phyloP scores from a whole-genome alignment of 1,140 invertebrate species.

The Drosophila bocki region DNA sequence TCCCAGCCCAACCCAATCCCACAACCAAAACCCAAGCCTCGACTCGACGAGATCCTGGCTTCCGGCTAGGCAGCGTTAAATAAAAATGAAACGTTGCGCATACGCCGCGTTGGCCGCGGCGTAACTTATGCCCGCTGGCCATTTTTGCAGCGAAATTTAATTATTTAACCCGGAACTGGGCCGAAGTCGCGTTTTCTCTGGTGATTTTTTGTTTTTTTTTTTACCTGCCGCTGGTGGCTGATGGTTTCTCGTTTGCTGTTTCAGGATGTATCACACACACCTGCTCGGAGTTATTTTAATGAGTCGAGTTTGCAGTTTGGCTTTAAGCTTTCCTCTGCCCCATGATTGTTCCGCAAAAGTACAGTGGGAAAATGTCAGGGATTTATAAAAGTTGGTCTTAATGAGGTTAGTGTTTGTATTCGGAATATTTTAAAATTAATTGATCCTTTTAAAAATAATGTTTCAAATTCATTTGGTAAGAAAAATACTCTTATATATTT shows the following conservation, averaged over 20 bases:
- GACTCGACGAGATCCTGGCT: constrained; percentile 67
- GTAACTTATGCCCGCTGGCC: constrained; percentile 80
- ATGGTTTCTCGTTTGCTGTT: constrained; percentile 37
- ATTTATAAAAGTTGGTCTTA: background rate
- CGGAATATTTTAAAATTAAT: background rate
- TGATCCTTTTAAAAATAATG: background rate
- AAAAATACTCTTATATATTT: background rate
- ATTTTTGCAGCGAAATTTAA: constrained; percentile 80
- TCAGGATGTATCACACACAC: constrained; percentile 78
- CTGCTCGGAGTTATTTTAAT: constrained; percentile 77
- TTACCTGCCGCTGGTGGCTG: constrained; percentile 25
- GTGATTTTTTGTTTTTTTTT: constrained; percentile 4
- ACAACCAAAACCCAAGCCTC: constrained; percentile 22
- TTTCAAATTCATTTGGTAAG: background rate
- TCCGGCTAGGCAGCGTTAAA: constrained; percentile 79
- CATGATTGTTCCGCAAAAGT: background rate
- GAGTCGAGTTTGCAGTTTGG: constrained; percentile 63
- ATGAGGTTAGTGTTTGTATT: background rate
- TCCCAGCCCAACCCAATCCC: constrained; percentile 21
- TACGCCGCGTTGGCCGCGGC: constrained; percentile 69
- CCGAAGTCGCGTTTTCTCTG: constrained; percentile 39
- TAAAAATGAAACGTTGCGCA: constrained; percentile 81
- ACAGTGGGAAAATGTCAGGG: constrained; percentile 8
- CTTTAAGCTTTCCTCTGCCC: constrained; percentile 59
- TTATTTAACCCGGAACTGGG: constrained; percentile 83